Base-by-base conservation (phyloP, 2,888 invertebrate genomes). In the Drosophila pseudotakahashii region DNA sequence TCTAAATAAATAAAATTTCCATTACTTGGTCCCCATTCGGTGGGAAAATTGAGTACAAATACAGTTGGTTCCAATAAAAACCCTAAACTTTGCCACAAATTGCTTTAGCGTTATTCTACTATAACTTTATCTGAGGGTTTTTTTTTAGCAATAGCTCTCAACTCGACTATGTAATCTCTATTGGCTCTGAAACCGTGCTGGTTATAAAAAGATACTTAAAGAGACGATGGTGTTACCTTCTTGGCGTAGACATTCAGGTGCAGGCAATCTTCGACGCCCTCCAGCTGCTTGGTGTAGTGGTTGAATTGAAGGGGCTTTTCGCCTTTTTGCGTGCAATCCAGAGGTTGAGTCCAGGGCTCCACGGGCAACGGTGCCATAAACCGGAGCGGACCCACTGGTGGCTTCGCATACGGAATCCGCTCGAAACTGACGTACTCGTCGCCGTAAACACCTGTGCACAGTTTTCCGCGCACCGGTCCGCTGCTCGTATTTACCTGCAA, bases 211-310 rank as follows among this genome's bases (percentile, higher is more conserved):
- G 11, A n/a, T 42, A 19, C 11, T 19, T 42, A 19, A 6, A 0
- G 39, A 14, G 4, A 39, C 39, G 7, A n/a, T 10, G 26, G 47
- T 32, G 11, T 2, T 53, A 92, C 92, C 74, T 88, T 67, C 69
- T 89, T 91, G 1, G 81, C 78, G 53, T 89, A 92, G 0, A 94
- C 90, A 86, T 93, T 94, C 3, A 94, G 79, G 76, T 93, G 92
- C 1, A 94, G 86, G 64, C 94, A 94, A 74, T 94, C 93, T 83
- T 94, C 94, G 5, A 90, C 86, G 3, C 94, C 94, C 5, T 84
- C 76, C n/a, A 79, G 67, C 7, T 77, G 53, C 16, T 91, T 79
- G n/a, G 89, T 79, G 11, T 89, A 72, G 2, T 83, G 64, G 73
- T 92, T 89, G 19, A 72, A 83, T 64, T 93, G 92, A 42, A 91